A percentile compares a stretch with the other conserved stretches of the same genome.
phyloP scores from a whole-genome alignment of 2,888 invertebrate species.

The Lacanobia wlatinum region DNA sequence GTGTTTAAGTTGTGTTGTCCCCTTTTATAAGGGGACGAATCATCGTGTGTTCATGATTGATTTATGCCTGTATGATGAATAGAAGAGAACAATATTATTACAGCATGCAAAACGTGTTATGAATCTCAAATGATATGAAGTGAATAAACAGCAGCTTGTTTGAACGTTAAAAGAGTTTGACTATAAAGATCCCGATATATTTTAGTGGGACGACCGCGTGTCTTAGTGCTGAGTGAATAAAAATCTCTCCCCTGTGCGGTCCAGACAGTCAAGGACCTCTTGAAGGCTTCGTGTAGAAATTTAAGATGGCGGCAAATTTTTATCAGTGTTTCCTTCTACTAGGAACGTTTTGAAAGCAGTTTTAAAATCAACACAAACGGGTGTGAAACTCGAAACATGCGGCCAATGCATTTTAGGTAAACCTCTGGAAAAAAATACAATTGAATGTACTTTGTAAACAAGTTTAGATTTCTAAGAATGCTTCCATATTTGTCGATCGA shows the following conservation, averaged over 20 bases:
- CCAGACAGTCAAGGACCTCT: slow-evolving; percentile 31
- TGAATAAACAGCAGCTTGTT: not conserved
- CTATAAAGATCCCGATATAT: not conserved
- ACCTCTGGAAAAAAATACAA: no score
- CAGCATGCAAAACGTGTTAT: not conserved
- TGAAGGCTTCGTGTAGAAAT: slow-evolving; percentile 1
- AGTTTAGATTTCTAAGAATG: not conserved
- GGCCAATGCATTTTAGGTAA: no score
- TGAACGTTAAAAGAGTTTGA: not conserved
- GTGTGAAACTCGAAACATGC: no score
- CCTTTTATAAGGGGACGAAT: no score
- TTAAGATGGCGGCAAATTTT: slow-evolving; percentile 22
- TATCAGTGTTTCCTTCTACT: not conserved
- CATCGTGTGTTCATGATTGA: no score
- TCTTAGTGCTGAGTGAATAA: not conserved
- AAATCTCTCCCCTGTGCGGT: slow-evolving; percentile 8
- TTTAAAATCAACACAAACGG: not conserved
- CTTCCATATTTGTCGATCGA: not conserved
- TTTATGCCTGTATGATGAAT: slow-evolving; percentile 3
- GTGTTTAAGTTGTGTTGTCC: no score
- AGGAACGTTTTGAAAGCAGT: not conserved
- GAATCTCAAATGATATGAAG: not conserved
- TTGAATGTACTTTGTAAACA: not conserved
- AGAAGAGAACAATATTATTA: not conserved
- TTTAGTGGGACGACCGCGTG: not conserved